Evolutionary conservation across 2,113 vertebrate species (phyloP).

Genomic region (sheep (Ovis aries)): DNA sequence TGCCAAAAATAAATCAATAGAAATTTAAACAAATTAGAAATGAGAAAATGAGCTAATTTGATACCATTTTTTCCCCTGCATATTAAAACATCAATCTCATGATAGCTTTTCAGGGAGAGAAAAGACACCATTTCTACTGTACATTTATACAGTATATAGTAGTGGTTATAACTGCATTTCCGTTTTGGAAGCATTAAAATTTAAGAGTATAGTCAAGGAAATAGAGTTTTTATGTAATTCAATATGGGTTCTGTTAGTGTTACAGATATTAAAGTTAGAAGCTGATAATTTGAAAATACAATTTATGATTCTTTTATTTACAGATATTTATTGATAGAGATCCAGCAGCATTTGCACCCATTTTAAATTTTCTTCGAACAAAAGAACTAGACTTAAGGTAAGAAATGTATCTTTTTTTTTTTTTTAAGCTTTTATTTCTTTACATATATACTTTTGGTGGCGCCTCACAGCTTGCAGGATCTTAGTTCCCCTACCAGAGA

Average conservation of each 20-base stretch:
- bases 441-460: neutral
- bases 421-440: neutral
- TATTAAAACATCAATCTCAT: neutral
- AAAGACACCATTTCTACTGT: neutral
- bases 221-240: neutral
- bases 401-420: slow-evolving; percentile 40
- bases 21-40: neutral
- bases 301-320: slow-evolving; percentile 49
- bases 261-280: neutral
- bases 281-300: neutral
- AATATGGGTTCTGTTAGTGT: neutral
- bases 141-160: neutral
- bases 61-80: neutral
- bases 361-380: slow-evolving; percentile 98
- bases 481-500: neutral
- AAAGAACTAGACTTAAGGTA: slow-evolving; percentile 97
- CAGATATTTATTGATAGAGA: slow-evolving; percentile 99
- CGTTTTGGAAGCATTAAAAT: neutral
- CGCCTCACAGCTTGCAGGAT: neutral
- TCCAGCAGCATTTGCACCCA: slow-evolving; percentile 97
- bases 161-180: neutral
- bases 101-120: neutral
- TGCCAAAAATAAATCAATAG: neutral
- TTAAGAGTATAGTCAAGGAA: neutral
- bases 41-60: neutral